Evolutionary conservation across 2,888 invertebrate genomes (phyloP), one percentile per base, ranked within the genome.

Genomic region (Polia nebulosa): DNA sequence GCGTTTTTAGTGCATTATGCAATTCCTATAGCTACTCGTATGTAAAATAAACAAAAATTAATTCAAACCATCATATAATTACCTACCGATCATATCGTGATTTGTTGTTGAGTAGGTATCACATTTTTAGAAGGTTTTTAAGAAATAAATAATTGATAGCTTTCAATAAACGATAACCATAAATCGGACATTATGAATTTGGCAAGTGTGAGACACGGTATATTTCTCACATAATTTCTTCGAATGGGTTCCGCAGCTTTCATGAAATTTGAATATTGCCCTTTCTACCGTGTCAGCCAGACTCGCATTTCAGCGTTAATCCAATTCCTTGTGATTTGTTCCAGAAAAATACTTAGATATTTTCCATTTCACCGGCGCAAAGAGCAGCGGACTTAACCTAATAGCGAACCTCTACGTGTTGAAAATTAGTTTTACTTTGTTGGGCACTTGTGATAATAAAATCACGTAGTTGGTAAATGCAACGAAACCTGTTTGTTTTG

Each of bases 401-500:
- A 82, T 82, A 69, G 45, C 65, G 53, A 76, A 76, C 62, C 59
- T 69, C 39, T 71, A 62, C 76, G 67, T 76, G 78, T 58, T 58
- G 56, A 71, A 70, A 70, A 82, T 79, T 76, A 75, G 79, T 83
- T 82, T 74, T 55, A 76, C 49, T 71, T 76, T 74, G 68, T 79
- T 75, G 58, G 55, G 20, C 59, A 62, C 49, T 78, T 69, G 57
- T 69, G 62, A 63, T 79, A 80, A 77, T 63, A 72, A 72, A 79
- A 76, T 81, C 57, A 69, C 34, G 36, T 72, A 47, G 69, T 66
- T 53, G 66, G 67, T 66, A 81, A 76, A 76, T 76, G 77, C 80
- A 81, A 53, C 59, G 36, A 66, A 82, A 71, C 53, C 68, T 68
- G 56, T 59, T 76, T 68, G 56, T 63, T 72, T 76, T 69, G 72